Conservation (phyloP, 2,888 invertebrate species). For the Blera fallax region DNA sequence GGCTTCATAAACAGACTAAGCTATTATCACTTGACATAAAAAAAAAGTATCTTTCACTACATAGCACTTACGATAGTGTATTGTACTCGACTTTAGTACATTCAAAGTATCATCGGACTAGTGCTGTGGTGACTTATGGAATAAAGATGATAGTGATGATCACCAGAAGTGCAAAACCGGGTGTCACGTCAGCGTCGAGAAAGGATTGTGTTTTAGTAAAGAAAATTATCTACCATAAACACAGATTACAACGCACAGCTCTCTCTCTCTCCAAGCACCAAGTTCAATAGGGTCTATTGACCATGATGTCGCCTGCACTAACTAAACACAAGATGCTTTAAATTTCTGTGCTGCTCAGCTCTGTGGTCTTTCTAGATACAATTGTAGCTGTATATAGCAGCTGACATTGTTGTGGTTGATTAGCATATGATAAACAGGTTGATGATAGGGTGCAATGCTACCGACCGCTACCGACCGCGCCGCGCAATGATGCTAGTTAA, state of each 20-base stretch:
- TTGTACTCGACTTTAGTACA: background rate
- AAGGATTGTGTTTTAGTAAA: background rate
- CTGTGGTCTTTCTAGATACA: background rate
- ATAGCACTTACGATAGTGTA: background rate
- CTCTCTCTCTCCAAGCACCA: background rate
- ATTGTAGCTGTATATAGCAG: background rate
- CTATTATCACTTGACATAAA: background rate
- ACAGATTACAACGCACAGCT: background rate
- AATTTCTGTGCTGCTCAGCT: background rate
- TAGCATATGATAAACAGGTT: slow-evolving; percentile 42
- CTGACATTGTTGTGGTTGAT: slow-evolving; percentile 40
- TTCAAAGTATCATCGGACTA: background rate
- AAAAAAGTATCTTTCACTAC: background rate
- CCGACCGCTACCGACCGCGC: slow-evolving; percentile 43
- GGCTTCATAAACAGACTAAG: background rate
- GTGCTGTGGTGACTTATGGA: background rate
- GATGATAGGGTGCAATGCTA: slow-evolving; percentile 59
- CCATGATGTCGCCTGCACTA: slow-evolving; percentile 23
- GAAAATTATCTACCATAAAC: background rate
- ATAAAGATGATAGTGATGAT: background rate
- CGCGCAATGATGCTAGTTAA: slow-evolving; percentile 41
- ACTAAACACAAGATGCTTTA: background rate
- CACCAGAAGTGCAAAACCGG: slow-evolving; percentile 4
- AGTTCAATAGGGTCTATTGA: slow-evolving; percentile 44
- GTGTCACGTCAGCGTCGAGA: background rate